These are phyloP conservation scores for Lasioglossum pauxillum DNA, from an alignment of 2,888 invertebrate species.

Conservation along the genomic window DNA sequence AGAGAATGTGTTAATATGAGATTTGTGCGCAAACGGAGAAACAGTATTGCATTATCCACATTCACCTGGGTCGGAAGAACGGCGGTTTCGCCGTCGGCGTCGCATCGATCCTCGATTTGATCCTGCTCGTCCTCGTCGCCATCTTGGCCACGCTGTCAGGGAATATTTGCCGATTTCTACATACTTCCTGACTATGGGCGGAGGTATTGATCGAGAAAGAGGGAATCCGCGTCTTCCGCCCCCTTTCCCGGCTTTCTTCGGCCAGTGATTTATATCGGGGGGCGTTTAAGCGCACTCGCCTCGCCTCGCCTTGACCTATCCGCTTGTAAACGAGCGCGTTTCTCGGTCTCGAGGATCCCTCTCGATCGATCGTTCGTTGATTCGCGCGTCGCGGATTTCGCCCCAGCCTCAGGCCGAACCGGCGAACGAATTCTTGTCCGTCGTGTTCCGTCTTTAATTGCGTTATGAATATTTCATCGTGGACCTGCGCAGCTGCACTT, in stretches of 20 bases:
- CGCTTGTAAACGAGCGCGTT: slow-evolving; percentile 60
- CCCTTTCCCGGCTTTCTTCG: slow-evolving; percentile 23
- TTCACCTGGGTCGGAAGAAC: slow-evolving; percentile 13
- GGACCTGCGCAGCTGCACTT: slow-evolving; percentile 25
- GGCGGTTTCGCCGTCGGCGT: slow-evolving; percentile 59
- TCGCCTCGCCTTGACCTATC: slow-evolving; percentile 67
- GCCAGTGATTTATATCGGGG: slow-evolving; percentile 59
- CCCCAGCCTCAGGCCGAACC: neutral
- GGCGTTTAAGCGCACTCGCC: slow-evolving; percentile 45
- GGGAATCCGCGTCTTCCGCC: slow-evolving; percentile 45
- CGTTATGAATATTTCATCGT: slow-evolving; percentile 61
- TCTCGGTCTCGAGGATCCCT: slow-evolving; percentile 50
- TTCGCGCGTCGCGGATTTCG: neutral
- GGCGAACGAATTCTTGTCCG: neutral
- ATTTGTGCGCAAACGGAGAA: neutral
- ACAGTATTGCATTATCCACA: neutral
- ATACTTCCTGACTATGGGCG: slow-evolving; percentile 56
- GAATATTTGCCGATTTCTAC: slow-evolving; percentile 55
- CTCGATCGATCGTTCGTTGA: slow-evolving; percentile 38
- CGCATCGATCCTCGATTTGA: slow-evolving; percentile 62
- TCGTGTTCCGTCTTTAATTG: slow-evolving; percentile 44
- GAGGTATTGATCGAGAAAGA: slow-evolving; percentile 48
- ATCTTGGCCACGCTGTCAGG: slow-evolving; percentile 31
- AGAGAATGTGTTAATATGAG: neutral
- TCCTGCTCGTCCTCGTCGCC: slow-evolving; percentile 46